Evolutionary conservation across 2,113 vertebrate genomes (phyloP).

Genomic region (Nibea coibor): DNA sequence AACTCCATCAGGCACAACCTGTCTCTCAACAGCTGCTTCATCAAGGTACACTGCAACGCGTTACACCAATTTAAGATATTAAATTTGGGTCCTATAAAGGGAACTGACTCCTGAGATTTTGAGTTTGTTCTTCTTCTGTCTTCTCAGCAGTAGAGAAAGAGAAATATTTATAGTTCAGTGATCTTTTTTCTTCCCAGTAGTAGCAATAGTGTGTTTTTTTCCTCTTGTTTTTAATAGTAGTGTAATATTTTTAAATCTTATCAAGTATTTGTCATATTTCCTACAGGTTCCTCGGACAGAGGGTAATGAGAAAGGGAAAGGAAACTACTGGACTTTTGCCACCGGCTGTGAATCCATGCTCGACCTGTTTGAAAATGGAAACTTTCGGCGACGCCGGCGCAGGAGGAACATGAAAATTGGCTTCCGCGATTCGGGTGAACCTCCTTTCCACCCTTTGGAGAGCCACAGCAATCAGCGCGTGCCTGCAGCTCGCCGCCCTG

Average conservation of each 20-base stretch:
- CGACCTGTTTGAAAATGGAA: constrained; percentile 97
- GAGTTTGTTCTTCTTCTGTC: background rate
- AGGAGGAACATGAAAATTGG: constrained; percentile 88
- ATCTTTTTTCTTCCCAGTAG: background rate
- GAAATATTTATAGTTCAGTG: background rate
- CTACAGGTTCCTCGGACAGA: constrained; percentile 93
- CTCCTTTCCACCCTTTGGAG: constrained; percentile 73
- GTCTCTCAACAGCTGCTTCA: constrained; percentile 98
- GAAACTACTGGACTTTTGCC: constrained; percentile 98
- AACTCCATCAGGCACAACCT: constrained; percentile 99
- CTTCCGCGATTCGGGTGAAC: constrained; percentile 81
- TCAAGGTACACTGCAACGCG: constrained; percentile 87
- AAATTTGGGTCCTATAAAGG: background rate
- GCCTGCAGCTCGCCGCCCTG: constrained; percentile 49
- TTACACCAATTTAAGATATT: background rate
- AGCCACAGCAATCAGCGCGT: constrained; percentile 54
- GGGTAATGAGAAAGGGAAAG: constrained; percentile 96
- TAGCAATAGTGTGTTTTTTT: background rate
- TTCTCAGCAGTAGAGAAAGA: background rate
- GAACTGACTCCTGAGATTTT: no score
- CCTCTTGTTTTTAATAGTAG: background rate
- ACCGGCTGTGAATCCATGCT: constrained; percentile 96
- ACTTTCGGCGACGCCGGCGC: constrained; percentile 91
- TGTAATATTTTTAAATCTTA: background rate
- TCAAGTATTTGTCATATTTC: background rate